Base-by-base conservation (phyloP, 2,888 invertebrate genomes). In the Drosophila ustulata region DNA sequence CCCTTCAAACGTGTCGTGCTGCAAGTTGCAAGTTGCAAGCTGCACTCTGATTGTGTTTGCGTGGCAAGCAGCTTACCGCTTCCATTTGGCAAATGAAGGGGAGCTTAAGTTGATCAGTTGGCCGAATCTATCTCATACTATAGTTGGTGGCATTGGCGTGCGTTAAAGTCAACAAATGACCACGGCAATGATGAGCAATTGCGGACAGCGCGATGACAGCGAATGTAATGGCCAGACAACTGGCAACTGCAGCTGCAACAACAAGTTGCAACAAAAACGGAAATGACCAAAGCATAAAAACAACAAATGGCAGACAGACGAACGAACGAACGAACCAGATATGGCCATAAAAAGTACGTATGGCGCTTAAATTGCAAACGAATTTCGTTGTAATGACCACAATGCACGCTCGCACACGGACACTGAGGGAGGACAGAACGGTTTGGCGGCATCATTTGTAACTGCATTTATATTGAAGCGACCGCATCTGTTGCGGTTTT, bases 401-500 rank as follows among this genome's bases (percentile, higher is more conserved):
- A 84, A 68, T 67, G 65, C 67, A 67, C 59, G 63, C 74, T 69
- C 62, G 66, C 67, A 45, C 61, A 61, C 59, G 50, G 41, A 52
- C 32, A 39, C 32, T 32, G 26, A 41, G 25, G 53, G 9, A 50
- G 26, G 51, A 37, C 13, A 28, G 49, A 49, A 39, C 41, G 43
- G 65, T 50, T 61, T 64, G 64, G 55, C 58, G 59, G 52, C 80
- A 73, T 79, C 88, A 89, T 89, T 89, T 80, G 85, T 82, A 89
- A 89, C 88, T 85, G 85, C 89, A 85, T 89, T 85, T 88, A 85
- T 85, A 85, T 85, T 85, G 83, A 89, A 88, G 84, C 84, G 83
- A 86, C 86, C 89, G 84, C 86, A 86, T 86, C 86, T 86, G 86
- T 89, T 86, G 86, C 89, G 86, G 86, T 89, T 86, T 78, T 89